These are phyloP conservation scores for Conus canariensis DNA, from an alignment of 2,888 invertebrate genomes.

Conservation along the genomic window DNA sequence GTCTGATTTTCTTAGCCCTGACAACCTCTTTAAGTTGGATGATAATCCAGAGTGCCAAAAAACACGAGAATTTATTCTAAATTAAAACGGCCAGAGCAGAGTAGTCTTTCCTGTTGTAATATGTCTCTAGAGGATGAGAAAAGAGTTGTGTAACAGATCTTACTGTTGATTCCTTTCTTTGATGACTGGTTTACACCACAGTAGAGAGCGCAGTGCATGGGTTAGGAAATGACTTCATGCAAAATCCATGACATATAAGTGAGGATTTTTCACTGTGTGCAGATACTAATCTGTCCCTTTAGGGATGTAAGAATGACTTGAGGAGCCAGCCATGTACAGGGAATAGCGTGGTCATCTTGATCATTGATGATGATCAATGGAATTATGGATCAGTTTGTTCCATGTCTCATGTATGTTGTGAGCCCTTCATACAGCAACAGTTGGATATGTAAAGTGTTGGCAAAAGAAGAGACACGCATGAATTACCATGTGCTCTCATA, in stretches of 20 bases:
- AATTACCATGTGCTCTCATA: no score
- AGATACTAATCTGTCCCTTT: not conserved
- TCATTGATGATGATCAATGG: not conserved
- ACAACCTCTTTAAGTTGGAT: not conserved
- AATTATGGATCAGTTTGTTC: not conserved
- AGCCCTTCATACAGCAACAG: no score
- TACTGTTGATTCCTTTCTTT: not conserved
- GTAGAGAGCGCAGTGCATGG: conserved; percentile 37
- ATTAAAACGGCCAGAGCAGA: not conserved
- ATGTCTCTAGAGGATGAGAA: no score
- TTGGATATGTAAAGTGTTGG: no score
- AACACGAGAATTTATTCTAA: not conserved
- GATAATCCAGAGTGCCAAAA: not conserved
- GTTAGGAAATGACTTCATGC: not conserved
- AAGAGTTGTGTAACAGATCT: not conserved
- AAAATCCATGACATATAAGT: conserved; percentile 25
- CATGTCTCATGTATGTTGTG: no score
- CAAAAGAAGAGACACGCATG: no score
- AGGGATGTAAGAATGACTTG: not conserved
- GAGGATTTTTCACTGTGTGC: not conserved
- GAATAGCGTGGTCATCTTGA: not conserved
- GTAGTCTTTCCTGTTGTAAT: not conserved
- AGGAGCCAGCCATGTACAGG: not conserved
- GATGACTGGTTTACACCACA: conserved; percentile 35
- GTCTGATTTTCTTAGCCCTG: not conserved